These are phyloP conservation scores for Melipona quadrifasciata DNA, from an alignment of 1,140 invertebrate genomes.

Conservation along the genomic window DNA sequence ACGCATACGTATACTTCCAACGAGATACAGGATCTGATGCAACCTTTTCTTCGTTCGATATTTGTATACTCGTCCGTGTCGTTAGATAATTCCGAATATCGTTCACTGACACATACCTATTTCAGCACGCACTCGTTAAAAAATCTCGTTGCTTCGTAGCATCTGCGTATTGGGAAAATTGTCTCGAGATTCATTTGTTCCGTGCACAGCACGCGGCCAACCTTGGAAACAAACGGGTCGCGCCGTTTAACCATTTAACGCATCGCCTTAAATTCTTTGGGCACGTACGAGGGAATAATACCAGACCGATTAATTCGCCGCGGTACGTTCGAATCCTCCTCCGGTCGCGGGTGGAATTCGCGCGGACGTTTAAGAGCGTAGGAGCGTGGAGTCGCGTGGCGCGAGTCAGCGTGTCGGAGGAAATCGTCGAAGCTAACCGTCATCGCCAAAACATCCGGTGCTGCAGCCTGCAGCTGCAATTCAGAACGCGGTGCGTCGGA, in stretches of 20 bases:
- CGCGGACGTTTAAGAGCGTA: background rate
- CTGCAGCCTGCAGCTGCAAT: slow-evolving; percentile 46
- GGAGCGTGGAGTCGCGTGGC: slow-evolving; percentile 2
- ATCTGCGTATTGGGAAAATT: too few relatives aligned
- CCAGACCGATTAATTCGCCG: background rate
- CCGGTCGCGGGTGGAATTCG: too few relatives aligned
- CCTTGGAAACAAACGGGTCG: background rate
- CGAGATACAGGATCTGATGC: background rate
- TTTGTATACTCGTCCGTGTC: too few relatives aligned
- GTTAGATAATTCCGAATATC: background rate
- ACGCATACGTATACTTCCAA: background rate
- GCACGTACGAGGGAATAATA: background rate
- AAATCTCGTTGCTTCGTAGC: too few relatives aligned
- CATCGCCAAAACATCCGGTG: slow-evolving; percentile 52
- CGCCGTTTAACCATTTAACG: background rate
- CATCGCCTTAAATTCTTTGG: slow-evolving; percentile 1
- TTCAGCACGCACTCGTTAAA: too few relatives aligned
- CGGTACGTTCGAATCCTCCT: background rate
- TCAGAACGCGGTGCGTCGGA: background rate
- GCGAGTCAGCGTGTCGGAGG: background rate
- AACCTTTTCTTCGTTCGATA: background rate
- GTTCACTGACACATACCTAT: too few relatives aligned
- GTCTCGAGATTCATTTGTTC: background rate
- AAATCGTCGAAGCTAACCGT: slow-evolving; percentile 38
- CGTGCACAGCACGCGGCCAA: background rate